Conservation (phyloP, 2,113 vertebrate species). For the Charadrius vociferus region DNA sequence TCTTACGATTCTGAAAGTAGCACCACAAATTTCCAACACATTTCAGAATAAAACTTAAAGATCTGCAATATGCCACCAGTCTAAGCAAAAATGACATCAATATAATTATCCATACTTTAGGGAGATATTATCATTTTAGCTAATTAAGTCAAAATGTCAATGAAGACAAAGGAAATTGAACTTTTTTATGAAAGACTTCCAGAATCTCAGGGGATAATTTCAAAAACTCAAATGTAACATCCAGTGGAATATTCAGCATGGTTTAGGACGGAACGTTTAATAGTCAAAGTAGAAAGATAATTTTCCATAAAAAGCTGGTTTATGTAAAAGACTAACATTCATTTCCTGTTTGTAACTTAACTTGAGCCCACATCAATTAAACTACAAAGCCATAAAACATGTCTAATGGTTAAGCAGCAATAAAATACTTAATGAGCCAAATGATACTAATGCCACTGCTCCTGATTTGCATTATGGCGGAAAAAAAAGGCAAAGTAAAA, state of each 20-base stretch:
- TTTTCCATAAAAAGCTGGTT: background rate
- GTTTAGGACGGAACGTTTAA: background rate
- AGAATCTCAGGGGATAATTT: background rate
- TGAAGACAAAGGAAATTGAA: slow-evolving; percentile 53
- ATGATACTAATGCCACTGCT: background rate
- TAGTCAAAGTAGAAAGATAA: background rate
- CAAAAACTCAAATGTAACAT: slow-evolving; percentile 20
- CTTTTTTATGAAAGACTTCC: slow-evolving; percentile 19
- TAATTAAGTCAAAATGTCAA: slow-evolving; percentile 69
- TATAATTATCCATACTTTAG: slow-evolving; percentile 24
- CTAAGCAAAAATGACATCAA: background rate
- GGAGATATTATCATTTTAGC: slow-evolving; percentile 51
- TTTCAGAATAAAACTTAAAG: background rate
- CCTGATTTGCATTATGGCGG: background rate
- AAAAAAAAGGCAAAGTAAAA: background rate
- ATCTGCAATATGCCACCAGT: background rate
- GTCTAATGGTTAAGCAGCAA: background rate
- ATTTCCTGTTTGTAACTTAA: slow-evolving; percentile 11
- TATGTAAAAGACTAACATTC: background rate
- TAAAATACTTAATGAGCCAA: background rate
- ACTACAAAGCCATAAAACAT: background rate
- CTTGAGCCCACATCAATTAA: background rate
- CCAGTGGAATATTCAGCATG: background rate
- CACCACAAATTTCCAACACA: background rate
- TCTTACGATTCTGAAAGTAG: background rate